Evolutionary conservation across 1,140 invertebrate species (phyloP).

Genomic region (Platyura marginata): DNA sequence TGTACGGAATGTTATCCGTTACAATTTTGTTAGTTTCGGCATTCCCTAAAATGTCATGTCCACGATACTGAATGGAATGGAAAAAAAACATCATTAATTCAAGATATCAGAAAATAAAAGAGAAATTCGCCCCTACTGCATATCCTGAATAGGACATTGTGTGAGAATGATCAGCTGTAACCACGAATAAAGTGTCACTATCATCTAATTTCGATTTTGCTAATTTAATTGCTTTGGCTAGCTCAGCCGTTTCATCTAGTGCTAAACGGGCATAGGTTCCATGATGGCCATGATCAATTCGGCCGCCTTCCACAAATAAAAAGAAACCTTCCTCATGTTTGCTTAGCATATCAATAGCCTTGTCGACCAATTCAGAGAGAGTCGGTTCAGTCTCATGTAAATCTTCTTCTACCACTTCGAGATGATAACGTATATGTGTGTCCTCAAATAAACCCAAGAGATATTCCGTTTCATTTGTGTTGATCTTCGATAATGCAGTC

Average conservation of each 20-base stretch:
- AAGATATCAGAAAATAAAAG: neutral
- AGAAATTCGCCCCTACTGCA: conserved; percentile 12
- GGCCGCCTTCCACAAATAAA: conserved; percentile 73
- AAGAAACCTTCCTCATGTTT: conserved; percentile 71
- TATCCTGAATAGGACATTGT: conserved; percentile 59
- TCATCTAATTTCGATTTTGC: conserved; percentile 45
- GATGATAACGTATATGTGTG: conserved; percentile 27
- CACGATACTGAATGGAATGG: conserved; percentile 21
- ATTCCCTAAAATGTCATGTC: conserved; percentile 37
- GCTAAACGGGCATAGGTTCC: conserved; percentile 57
- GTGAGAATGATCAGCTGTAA: conserved; percentile 68
- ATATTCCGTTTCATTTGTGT: conserved; percentile 42
- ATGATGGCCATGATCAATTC: conserved; percentile 74
- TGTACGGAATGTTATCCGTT: conserved; percentile 40
- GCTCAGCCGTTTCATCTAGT: conserved; percentile 56
- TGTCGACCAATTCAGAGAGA: conserved; percentile 63
- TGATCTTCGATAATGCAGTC: conserved; percentile 37
- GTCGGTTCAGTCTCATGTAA: conserved; percentile 36
- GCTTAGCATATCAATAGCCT: conserved; percentile 57
- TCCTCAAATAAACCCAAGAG: conserved; percentile 41
- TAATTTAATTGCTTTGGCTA: conserved; percentile 50
- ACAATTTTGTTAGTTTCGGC: conserved; percentile 13
- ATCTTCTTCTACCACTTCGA: conserved; percentile 28
- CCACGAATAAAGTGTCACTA: conserved; percentile 55
- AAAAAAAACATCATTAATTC: neutral